Base-by-base conservation (phyloP, 2,113 vertebrate genomes). In the Oxygymnocypris stewartii region DNA sequence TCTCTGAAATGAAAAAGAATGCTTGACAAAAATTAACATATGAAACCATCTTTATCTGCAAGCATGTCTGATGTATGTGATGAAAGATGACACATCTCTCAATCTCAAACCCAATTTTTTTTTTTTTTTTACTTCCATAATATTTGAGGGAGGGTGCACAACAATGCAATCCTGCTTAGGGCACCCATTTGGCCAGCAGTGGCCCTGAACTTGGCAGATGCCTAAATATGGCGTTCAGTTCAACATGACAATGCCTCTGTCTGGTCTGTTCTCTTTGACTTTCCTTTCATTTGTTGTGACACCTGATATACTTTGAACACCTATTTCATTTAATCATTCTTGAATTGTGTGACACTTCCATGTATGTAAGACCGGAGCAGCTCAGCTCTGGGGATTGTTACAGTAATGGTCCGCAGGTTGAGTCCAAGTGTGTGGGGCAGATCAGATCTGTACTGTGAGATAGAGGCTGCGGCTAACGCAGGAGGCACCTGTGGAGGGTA, bases 401-500 rank as follows among this genome's bases (percentile, higher is more conserved):
- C 86, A 20, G 86, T 93, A 91, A 92, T 92, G 91, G 90, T 89
- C 76, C 69, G 31, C 84, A 86, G 76, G 78, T 79, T 89, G 91
- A 84, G 54, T 67, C 73, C 44, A 69, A 65, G 44, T 69, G 63
- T 61, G 65, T 79, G 77, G 63, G 75, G 82, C 90, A 88, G 89
- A 90, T 89, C 89, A 85, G 88, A 90, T 81, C 74, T 63, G 59
- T 76, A 85, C 69, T 79, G 89, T 85, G 82, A 91, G 87, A 87
- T 86, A 82, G 69, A 54, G 84, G 83, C 85, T 87, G 79, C 37
- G 79, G 85, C 51, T 89, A 61, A 25, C 5, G 84, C 82, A 78
- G 86, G 87, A 94, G 89, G 89, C 93, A 94, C 94, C 94, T 95
- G 93, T 92, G 89, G 78, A 87, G 89, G 90, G 92, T 94, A 94